These are phyloP conservation scores for Hycleus phaleratus DNA, from an alignment of 1,140 invertebrate genomes.

Conservation along the genomic window DNA sequence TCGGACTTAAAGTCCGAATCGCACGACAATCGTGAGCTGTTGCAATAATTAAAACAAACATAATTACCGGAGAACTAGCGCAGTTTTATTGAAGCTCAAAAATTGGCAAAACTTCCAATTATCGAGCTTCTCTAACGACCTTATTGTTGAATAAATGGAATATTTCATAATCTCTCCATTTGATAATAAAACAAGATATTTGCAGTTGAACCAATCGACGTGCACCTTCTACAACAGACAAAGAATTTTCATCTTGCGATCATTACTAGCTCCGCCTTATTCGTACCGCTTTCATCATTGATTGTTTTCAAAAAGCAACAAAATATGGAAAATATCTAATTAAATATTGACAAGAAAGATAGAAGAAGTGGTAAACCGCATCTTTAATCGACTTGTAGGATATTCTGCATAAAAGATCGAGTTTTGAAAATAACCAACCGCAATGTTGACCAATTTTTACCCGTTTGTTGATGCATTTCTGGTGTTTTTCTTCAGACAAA, in stretches of 20 bases:
- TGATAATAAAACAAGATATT: no score
- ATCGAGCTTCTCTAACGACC: no score
- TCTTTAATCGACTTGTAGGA: slow-evolving; percentile 1
- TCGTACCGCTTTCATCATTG: slow-evolving; percentile 5
- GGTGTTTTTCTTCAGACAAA: no score
- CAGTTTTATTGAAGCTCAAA: background rate
- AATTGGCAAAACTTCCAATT: background rate
- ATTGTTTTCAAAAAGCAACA: background rate
- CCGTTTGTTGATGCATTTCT: no score
- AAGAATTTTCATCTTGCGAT: slow-evolving; percentile 13
- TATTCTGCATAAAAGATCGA: no score
- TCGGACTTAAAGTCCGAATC: background rate
- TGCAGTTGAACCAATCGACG: slow-evolving; percentile 3
- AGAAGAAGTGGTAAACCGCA: slow-evolving; percentile 8
- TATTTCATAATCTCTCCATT: background rate
- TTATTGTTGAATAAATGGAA: background rate
- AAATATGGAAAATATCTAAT: background rate
- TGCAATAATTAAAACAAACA: slow-evolving; percentile 12
- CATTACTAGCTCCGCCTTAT: slow-evolving; percentile 13
- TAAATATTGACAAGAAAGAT: background rate
- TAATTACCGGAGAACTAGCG: slow-evolving; percentile 4
- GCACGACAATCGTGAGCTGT: slow-evolving; percentile 15
- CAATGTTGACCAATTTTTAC: no score
- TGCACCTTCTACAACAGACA: slow-evolving; percentile 8
- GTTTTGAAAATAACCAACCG: no score